Base-by-base conservation (phyloP, 2,888 invertebrate genomes). In the Nemurella pictetii region DNA sequence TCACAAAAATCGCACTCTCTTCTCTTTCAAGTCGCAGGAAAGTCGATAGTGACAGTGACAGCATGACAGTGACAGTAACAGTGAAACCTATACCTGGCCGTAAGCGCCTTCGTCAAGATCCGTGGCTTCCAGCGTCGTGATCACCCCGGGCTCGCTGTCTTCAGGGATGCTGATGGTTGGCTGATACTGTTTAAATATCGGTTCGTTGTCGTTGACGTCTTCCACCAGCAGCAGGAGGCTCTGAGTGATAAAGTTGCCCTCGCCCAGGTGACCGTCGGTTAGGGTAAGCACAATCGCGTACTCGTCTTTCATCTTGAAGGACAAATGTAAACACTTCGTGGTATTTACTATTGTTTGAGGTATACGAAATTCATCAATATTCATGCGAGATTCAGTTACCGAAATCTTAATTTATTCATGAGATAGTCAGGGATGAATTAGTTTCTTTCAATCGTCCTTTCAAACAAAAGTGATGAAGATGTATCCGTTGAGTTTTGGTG, bases 101-200 rank as follows among this genome's bases (percentile, higher is more conserved):
- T 97, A 97, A 73, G 97, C 95, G 80, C 98, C 98, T 91, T 97
- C 96, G 89, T 98, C 98, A 83, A 94, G 93, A 90, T 98, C 98
- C 3, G 94, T 95, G 15, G 97, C 98, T 91, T 97, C 96, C 30
- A 98, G 93, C 0, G 95, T 95, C 20, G 95, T 92, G 80, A 97
- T 91, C 85, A 96, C 92, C 26, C 95, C 94, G 0, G 96, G 95
- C 5, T 92, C 90, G 83, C 95, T 94, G 90, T 97, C 94, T 91
- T 98, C 98, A 85, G 94, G 93, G 74, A 98, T 92, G 85, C 94
- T 94, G 87, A 98, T 92, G 83, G 96, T 95, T 78, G 96, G 94
- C 88, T 95, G 96, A 91, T 96, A 96, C 27, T 96, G 95, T 89
- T 95, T 94, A 90, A 97, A 98, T 87, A 96, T 93, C 35, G 98